Percentiles rank a stretch among this genome's conserved stretches.
These are phyloP conservation scores for Oriolus oriolus DNA, from an alignment of 2,113 vertebrate species.

Conservation along the genomic window DNA sequence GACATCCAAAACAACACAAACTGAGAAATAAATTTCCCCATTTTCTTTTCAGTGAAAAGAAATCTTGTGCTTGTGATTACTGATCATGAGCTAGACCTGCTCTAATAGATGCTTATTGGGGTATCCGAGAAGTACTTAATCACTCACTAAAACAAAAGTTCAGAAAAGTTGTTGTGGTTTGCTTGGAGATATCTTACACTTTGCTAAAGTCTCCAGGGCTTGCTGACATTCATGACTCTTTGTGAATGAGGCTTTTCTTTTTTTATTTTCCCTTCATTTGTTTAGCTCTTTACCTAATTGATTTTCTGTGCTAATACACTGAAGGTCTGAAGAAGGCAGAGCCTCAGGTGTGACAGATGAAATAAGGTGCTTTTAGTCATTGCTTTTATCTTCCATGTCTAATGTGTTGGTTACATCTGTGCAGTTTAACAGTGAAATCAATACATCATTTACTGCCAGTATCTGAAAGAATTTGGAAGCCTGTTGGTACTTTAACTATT, in stretches of 20 bases:
- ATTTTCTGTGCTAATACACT: conserved; percentile 80
- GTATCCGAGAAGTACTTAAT: conserved; percentile 18
- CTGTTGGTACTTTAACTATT: conserved; percentile 69
- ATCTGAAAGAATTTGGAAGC: conserved; percentile 72
- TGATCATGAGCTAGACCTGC: not conserved
- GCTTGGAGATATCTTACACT: conserved; percentile 45
- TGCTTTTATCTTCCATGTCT: conserved; percentile 80
- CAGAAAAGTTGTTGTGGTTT: conserved; percentile 46
- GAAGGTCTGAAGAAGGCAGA: conserved; percentile 73
- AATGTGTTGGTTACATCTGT: conserved; percentile 81
- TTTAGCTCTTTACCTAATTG: conserved; percentile 80
- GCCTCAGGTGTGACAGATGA: conserved; percentile 80
- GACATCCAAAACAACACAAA: not conserved
- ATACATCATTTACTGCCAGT: conserved; percentile 75
- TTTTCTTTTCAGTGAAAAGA: not conserved
- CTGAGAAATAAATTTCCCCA: not conserved
- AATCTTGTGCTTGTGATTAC: not conserved
- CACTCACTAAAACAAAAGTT: conserved; percentile 29
- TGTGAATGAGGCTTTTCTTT: conserved; percentile 65
- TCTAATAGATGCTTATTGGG: not conserved
- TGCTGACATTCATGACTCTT: conserved; percentile 52
- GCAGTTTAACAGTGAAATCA: conserved; percentile 79
- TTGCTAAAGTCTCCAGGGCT: conserved; percentile 45
- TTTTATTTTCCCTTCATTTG: conserved; percentile 73
- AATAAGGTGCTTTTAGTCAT: conserved; percentile 77